These are phyloP conservation scores for Microcebus murinus DNA, from an alignment of 2,113 vertebrate species.

Conservation along the genomic window DNA sequence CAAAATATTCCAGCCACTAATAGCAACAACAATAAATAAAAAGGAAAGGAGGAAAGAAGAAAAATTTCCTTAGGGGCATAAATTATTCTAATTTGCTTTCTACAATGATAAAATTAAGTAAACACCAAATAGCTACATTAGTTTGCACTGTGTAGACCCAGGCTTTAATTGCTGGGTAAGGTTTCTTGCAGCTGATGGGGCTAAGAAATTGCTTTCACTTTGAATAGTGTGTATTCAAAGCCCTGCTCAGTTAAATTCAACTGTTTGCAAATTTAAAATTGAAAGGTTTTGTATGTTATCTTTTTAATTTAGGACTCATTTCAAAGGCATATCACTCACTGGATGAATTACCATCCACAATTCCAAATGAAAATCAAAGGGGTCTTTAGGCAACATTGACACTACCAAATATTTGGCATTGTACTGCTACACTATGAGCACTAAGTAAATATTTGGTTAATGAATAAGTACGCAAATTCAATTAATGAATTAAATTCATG, in stretches of 20 bases:
- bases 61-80: neutral
- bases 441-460: neutral
- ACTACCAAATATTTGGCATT: neutral
- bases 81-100: neutral
- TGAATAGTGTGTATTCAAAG: neutral
- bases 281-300: neutral
- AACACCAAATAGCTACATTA: neutral
- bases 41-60: constrained; percentile 14
- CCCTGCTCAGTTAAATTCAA: neutral
- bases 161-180: neutral
- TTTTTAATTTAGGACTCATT: neutral
- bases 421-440: neutral
- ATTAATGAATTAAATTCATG: neutral
- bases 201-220: neutral
- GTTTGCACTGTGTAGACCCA: neutral
- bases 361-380: neutral
- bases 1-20: neutral
- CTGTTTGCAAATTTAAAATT: constrained; percentile 40
- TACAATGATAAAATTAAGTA: neutral
- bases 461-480: neutral
- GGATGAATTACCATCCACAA: neutral
- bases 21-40: neutral
- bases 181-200: neutral
- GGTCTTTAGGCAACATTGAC: neutral
- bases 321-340: neutral